Evolutionary conservation across 2,113 vertebrate genomes (phyloP), one percentile per base, ranked within the genome.

Genomic region (Strix uralensis): DNA sequence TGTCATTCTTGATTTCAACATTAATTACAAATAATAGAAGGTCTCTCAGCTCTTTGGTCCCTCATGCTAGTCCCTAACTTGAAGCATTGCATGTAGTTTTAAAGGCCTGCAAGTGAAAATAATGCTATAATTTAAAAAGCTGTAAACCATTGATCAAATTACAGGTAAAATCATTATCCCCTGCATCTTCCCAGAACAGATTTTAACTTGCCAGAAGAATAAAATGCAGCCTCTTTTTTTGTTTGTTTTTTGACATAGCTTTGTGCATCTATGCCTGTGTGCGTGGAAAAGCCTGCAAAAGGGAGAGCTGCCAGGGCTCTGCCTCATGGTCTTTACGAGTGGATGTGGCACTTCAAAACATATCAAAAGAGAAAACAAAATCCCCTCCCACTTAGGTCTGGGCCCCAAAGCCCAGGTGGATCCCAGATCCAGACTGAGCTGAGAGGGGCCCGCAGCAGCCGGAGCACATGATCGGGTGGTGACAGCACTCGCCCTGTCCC

Each of bases 391-490:
- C 34, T 47, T 77, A 55, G 20, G 12, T n/a, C 46, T 51, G 44
- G 36, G 15, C 7, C n/a, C 25, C 63, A 67, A 42, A 46, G 54
- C n/a, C 36, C 75, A 63, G 32, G 14, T 19, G 38, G 21, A 55
- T n/a, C 42, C 51, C 1, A 0, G 19, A 16, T 70, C 36, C 2
- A 0, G 11, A 9, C 5, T 0, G 26, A 62, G 36, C 44, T 0
- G 0, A 46, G 51, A 38, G 14, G 18, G 14, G 4, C 32, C 38
- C 0, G 0, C 42, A 62, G 9, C 27, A 59, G n/a, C 57, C 3
- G 0, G 30, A 66, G 42, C 26, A 5, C 15, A 15, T 0, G 0
- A 8, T 4, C 0, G 1, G 25, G 12, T 3, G 7, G 20, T 84
- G 86, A 29, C 1, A 1, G 34, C 0, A 0, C 55, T 87, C 1